Conservation (phyloP, 2,113 vertebrate genomes). For the Gracilinanus agilis region DNA sequence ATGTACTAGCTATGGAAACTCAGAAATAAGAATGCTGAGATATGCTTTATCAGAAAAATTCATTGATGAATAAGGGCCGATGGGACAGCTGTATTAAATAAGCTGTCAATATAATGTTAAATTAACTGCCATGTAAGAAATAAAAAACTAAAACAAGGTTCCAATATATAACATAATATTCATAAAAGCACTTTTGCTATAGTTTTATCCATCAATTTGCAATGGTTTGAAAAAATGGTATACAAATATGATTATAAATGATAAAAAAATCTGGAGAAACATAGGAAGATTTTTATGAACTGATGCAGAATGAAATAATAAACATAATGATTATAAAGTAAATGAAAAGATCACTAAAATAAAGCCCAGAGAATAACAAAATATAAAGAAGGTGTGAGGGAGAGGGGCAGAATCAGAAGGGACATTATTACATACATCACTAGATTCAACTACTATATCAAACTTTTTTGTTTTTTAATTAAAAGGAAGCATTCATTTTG, state of each 20-base stretch:
- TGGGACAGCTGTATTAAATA: constrained; percentile 57
- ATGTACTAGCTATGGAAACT: constrained; percentile 65
- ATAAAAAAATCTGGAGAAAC: not conserved
- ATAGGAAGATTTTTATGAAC: not conserved
- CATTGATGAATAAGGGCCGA: constrained; percentile 39
- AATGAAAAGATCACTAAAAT: not conserved
- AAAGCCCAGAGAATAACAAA: not conserved
- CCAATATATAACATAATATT: not conserved
- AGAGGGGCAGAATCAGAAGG: not conserved
- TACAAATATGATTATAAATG: not conserved
- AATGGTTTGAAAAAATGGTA: not conserved
- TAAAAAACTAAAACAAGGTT: not conserved
- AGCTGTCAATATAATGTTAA: constrained; percentile 26
- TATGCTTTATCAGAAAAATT: constrained; percentile 60
- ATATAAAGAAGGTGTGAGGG: not conserved
- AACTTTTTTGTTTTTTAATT: not conserved
- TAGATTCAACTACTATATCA: not conserved
- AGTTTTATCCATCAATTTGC: not conserved
- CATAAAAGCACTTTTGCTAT: not conserved
- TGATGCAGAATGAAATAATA: not conserved
- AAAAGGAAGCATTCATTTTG: not conserved
- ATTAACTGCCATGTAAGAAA: not conserved
- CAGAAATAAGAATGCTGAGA: constrained; percentile 71
- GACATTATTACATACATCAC: not conserved
- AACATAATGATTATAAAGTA: not conserved